Base-by-base conservation (phyloP, 2,888 invertebrate species). In the Molorchus minor region DNA sequence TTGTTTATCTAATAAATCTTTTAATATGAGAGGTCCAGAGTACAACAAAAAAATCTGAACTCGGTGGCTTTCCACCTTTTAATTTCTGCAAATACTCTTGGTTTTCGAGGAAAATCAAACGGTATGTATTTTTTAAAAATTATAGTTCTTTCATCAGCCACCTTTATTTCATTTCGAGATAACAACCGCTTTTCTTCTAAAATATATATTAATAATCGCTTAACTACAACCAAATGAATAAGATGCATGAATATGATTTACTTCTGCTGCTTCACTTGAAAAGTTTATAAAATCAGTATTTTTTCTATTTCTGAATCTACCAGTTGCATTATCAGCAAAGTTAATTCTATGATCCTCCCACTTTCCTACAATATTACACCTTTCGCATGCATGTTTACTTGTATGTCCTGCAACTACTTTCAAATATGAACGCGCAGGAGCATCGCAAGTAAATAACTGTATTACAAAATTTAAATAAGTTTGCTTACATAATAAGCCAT, bases 361-460 rank as follows among this genome's bases (percentile, higher is more conserved):
- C 16, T 29, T 16, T 29, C 29, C 46, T 3, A 30, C 15, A 30
- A 46, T 46, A 17, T 10, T 46, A 33, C 46, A 46, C 17, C 25
- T 30, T 46, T 46, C 46, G 15, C 46, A 46, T 3, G 30, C 46
- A 19, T 46, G 17, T 46, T 46, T 46, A 46, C 46, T 33, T 8
- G 46, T 46, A 29, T 46, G 46, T 1, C 46, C 46, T 12, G 10
- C 33, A 15, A 29, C 16, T 7, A 16, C 16, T 33, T 46, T 46
- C 10, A 46, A 29, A 46, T 29, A 46, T 17, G 46, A 29, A 5
- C 46, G 46, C 10, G 46, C 33, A 15, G 46, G 46, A 10, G 46
- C 33, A 30, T 46, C 46, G 13, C 46, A 46, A 46, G 46, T 30
- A 46, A 46, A 46, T 30, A 15, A 15, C 7, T 15, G 15, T 2